Base-by-base conservation (phyloP, 1,140 invertebrate genomes). In the Sycophila sp. region DNA sequence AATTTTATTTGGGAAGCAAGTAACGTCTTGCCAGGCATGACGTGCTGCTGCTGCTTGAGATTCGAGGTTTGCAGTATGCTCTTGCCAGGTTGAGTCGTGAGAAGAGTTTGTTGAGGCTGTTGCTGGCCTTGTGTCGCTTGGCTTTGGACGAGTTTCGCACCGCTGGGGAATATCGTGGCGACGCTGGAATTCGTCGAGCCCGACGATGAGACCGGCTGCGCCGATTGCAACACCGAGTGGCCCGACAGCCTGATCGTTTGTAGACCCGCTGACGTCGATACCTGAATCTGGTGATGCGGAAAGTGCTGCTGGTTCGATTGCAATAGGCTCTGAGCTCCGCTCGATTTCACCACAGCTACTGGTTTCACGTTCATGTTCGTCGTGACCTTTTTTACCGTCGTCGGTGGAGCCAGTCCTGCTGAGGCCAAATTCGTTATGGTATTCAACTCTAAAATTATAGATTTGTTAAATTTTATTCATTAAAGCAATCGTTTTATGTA, bases 211-310 rank as follows among this genome's bases (percentile, higher is more conserved):
- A 76, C 69, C 62, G 82, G 83, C 11, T 65, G 55, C 2, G 81
- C 79, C 6, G 86, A 84, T 28, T 87, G 85, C 2, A 86, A 65
- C 0, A 87, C 84, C 2, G 86, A 87, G 55, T 87, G 86, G 15
- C 86, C 86, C 4, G 86, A 85, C n/a, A 89, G 72, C 51, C 87
- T 80, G 45, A 89, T 88, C 0, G 87, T 88, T 69, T 89, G 88
- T 13, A 88, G 69, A 17, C 86, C 87, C 10, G 84, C 85, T 0
- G 85, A 87, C 4, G 86, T 88, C 15, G 86, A 88, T 59, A 78
- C 80, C 67, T 86, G 85, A 67, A 86, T 86, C 65, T 86, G 84
- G 55, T 86, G 85, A 77, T 82, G 85, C 0, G 84, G 81, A 56
- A 82, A 86, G 71, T 86, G 83, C 51, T 82, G 83, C 45, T 86